Evolutionary conservation across 1,140 invertebrate species (phyloP), one percentile per base, ranked within the genome.

Genomic region (Caenorhabditis brenneri): DNA sequence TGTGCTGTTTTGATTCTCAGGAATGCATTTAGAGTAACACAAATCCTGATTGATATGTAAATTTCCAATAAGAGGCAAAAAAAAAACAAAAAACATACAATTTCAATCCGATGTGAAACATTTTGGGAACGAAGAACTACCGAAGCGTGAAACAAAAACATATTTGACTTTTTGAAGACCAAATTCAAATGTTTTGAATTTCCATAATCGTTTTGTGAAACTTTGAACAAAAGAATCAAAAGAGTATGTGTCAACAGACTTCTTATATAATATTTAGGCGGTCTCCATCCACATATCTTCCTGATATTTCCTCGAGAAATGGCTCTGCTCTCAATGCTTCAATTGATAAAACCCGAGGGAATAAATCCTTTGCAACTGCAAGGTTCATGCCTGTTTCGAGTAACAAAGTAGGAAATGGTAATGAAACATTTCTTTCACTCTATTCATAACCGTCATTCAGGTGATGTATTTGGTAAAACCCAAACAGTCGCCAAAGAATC

Each of bases 301-400:
- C 65, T 74, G 65, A 42, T 19, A 74, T 74, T 19, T 12, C 65
- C 12, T 46, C 65, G 12, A n/a, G 36, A 74, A 33, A 31, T 42
- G 29, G 10, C 22, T 42, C 36, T 24, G 58, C 31, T 16, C 22
- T 42, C 5, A 46, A 46, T 42, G 22, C 10, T 42, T 74, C 65
- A 74, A 74, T 74, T 74, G 65, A 74, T 19, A 74, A 74, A 74
- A n/a, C 58, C 7, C 36, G 65, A 12, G 36, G 36, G 22, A 9
- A 33, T 24, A 42, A 42, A 42, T 74, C 65, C 9, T 74, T 74
- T 74, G 33, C 65, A 5, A 29, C 65, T 42, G 65, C 65, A 33
- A 5, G 36, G 22, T 74, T 74, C 33, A 42, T 42, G 33, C 65
- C 65, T 12, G 65, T 42, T 42, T 42, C 65, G 7, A 74, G 10